Base-by-base conservation (phyloP, 2,797 vertebrate genomes). In the Thripadectes ignobilis region DNA sequence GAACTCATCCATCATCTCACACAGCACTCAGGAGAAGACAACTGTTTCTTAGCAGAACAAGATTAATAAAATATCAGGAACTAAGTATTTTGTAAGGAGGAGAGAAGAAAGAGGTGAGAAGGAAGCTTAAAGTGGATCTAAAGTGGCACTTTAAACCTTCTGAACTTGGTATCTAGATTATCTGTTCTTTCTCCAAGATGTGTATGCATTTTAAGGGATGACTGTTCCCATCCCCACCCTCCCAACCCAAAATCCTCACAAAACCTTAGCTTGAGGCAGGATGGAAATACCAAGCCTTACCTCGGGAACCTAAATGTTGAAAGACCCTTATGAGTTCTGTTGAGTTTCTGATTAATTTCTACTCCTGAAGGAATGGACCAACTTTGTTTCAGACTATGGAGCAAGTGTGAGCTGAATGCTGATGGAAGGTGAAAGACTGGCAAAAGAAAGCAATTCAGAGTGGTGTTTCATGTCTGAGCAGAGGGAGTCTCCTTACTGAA, bases 1-100 rank as follows among this genome's bases (percentile, higher is more conserved):
- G 94, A 94, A 84, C 83, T 87, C 95, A 96, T 93, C 82, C 85
- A 75, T 87, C 94, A 96, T n/a, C 73, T 85, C 74, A 20, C 39
- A 22, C 3, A 62, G 75, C 34, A 55, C 41, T 41, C 19, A 30
- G 36, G 74, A 96, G 38, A 71, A 69, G 54, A 55, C 75, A 79
- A 41, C 66, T 77, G 75, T 65, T 93, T 87, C 65, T 95, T 92
- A 39, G 4, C 51, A 63, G 74, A 77, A 30, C 10, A 48, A 41
- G 85, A 38, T 61, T 75, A 80, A 78, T 85, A 91, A 82, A 90
- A 85, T 63, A 91, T 16, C 32, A 73, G 34, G 32, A 81, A 68
- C 61, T 39, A 16, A 29, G 78, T 93, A 51, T 30, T 69, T 88
- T 45, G 48, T 68, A 91, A 75, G 36, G 27, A 75, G 24, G 19